Conservation (phyloP, 2,888 invertebrate genomes). For the Hetaerina titia region DNA sequence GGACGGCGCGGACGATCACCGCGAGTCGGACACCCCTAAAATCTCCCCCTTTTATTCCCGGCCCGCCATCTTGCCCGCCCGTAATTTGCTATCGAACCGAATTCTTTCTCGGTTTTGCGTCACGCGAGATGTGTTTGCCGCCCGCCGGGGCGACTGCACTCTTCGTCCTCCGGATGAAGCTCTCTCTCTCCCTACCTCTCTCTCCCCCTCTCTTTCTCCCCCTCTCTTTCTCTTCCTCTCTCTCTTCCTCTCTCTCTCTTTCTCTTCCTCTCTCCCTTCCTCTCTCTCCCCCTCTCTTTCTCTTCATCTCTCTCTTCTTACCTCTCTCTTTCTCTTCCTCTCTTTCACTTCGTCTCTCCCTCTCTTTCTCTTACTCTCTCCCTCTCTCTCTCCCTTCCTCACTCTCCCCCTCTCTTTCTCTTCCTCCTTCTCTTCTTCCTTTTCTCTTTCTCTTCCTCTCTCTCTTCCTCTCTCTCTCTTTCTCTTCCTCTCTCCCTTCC, state of each 20-base stretch:
- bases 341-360: too few species aligned
- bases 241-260: too few species aligned
- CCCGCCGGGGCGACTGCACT: not conserved
- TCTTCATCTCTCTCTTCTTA: too few species aligned
- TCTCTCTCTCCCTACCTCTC: not conserved
- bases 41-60: too few species aligned
- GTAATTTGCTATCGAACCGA: not conserved
- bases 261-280: too few species aligned
- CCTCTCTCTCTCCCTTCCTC: conserved; percentile 49
- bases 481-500: not conserved
- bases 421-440: conserved; percentile 18
- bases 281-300: too few species aligned
- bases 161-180: conserved; percentile 2
- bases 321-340: too few species aligned
- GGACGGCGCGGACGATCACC: too few species aligned
- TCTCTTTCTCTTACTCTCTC: conserved; percentile 26
- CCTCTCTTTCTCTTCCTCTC: too few species aligned
- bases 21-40: too few species aligned
- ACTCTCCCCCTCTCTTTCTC: conserved; percentile 42
- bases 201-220: too few species aligned
- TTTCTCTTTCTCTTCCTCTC: conserved; percentile 42
- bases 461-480: not conserved
- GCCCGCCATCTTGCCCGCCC: not conserved
- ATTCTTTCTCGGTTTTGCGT: not conserved
- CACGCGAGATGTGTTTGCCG: not conserved